Base-by-base conservation (phyloP, 2,888 invertebrate species). In the Cephus spinipes region DNA sequence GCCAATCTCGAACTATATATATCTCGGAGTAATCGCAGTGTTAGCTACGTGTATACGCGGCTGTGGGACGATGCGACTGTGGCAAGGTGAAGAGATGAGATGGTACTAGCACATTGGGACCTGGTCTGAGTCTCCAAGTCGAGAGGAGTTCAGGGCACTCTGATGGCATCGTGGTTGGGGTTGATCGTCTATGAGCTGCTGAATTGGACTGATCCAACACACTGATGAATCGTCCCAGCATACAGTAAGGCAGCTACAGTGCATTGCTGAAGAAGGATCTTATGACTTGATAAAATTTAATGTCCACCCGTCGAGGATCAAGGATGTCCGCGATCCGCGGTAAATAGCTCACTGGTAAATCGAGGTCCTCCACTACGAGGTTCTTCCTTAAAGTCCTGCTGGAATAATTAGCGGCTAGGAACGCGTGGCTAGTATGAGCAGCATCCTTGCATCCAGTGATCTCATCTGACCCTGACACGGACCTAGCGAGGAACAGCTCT, bases 1-100 rank as follows among this genome's bases (percentile, higher is more conserved):
- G 89, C 87, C 89, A 90, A 90, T 90, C 89, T 85, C 77, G 77
- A 85, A 87, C 88, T 90, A 90, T 89, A 90, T 89, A 90, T 88
- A 89, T 85, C 85, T 85, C 81, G 83, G 79, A 83, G 81, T 87
- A 86, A 87, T 89, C 86, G 81, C 80, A 83, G 84, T 81, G 83
- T 87, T 85, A 83, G 81, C 80, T 81, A 76, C 69, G 76, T 69
- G 55, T 55, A 55, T 55, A 55, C 2, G 55, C 9, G 40, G 23
- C 40, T 9, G 23, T 23, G 78, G 76, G 74, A 73, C 35, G 74
- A 35, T 23, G 74, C 9, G 74, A 33, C 35, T 40, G 35, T 12
- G 23, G 23, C 30, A 34, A 32, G 31, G 71, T 71, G 71, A 33
- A 4, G 31, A 23, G 31, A 32, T 71, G 31, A 12, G 23, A 23